Base-by-base conservation (phyloP, 2,888 invertebrate genomes). In the Epistrophe grossulariae region DNA sequence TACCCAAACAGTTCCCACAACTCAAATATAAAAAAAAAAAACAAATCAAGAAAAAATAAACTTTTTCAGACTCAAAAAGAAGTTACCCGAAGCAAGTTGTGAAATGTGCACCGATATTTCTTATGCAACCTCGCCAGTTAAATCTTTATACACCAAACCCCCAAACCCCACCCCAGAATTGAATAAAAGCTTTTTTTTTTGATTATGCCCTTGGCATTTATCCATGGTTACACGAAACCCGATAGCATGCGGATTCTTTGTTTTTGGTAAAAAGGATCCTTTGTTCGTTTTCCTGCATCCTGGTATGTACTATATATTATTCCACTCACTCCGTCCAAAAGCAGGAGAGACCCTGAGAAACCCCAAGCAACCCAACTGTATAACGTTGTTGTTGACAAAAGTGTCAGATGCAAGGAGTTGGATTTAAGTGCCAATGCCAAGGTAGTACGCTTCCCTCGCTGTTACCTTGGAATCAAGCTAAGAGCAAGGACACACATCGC, bases 131-230 rank as follows among this genome's bases (percentile, higher is more conserved):
- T 35, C n/a, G 11, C 19, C 19, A n/a, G 24, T 64, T 28, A 28
- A 66, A 45, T 8, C 64, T 11, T n/a, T n/a, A n/a, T n/a, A 48
- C 52, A 10, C 43, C 10, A n/a, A n/a, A 13, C 35, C 43, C 45
- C 5, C 19, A 19, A 19, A 5, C 11, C 28, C 13, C 15, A 5
- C 11, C 28, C 13, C 11, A 13, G 79, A 64, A 78, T 78, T 66
- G 60, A 79, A 79, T 87, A 68, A 83, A 87, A 87, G 87, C 9
- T 55, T 60, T 60, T 87, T 81, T 87, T 79, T 79, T 79, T 87
- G 83, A 87, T 87, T 87, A 87, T 66, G 87, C 87, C 87, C 87
- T 87, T 87, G 87, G 87, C 87, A 87, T 87, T 87, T 87, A 87
- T 87, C 87, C 87, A 87, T 87, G 83, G 87, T 79, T 83, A 87